Conservation (phyloP, 2,888 invertebrate genomes). For the Leptinotarsa haldemani region DNA sequence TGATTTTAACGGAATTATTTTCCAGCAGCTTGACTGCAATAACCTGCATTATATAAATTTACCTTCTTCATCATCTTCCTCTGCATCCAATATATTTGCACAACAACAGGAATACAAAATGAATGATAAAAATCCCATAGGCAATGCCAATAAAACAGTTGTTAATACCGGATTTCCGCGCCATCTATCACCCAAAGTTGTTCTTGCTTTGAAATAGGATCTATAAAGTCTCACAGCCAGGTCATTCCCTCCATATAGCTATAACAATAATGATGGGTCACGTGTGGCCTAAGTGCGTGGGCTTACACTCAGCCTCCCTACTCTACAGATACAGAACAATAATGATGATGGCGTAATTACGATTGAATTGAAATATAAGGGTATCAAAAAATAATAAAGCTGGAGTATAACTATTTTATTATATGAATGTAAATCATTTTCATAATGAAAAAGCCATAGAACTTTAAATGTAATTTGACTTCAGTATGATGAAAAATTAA, state of each 20-base stretch:
- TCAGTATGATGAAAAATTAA: too few species aligned
- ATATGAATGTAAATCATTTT: too few species aligned
- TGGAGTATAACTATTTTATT: too few species aligned
- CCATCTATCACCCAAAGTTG: constrained; percentile 89
- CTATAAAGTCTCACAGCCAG: constrained; percentile 82
- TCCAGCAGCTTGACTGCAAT: too few species aligned
- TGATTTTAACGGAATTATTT: too few species aligned
- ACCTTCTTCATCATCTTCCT: constrained; percentile 80
- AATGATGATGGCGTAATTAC: background rate
- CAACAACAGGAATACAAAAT: constrained; percentile 97
- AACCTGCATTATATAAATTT: too few species aligned
- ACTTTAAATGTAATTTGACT: too few species aligned
- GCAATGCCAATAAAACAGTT: constrained; percentile 92
- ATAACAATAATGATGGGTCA: constrained; percentile 31
- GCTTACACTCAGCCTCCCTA: too few species aligned
- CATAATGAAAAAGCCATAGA: too few species aligned
- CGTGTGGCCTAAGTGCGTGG: too few species aligned
- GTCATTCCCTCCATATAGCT: constrained; percentile 89
- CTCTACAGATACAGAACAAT: too few species aligned
- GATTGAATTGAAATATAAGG: background rate
- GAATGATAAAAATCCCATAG: constrained; percentile 90
- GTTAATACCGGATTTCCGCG: constrained; percentile 93
- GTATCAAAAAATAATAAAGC: too few species aligned
- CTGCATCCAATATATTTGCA: constrained; percentile 93
- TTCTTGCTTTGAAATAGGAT: constrained; percentile 83